phyloP scores from a whole-genome alignment of 2,113 vertebrate genomes.

The Takifugu flavidus region DNA sequence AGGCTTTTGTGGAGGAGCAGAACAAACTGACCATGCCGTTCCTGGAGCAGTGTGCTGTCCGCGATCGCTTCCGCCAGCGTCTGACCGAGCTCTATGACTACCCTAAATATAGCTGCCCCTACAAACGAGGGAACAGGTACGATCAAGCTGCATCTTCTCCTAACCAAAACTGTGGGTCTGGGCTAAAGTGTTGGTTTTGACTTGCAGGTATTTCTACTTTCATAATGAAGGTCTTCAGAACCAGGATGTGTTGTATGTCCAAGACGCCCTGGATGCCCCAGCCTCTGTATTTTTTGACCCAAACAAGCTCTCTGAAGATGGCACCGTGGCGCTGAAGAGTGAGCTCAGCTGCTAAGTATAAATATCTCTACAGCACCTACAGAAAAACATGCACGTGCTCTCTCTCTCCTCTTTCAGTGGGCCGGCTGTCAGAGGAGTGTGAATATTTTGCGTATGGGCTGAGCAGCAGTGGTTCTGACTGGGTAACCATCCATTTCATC shows the following conservation, averaged over 20 bases:
- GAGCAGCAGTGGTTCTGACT: constrained; percentile 76
- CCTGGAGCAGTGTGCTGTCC: constrained; percentile 69
- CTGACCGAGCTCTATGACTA: constrained; percentile 79
- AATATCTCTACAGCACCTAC: not conserved
- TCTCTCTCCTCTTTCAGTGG: constrained; percentile 54
- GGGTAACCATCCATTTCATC: constrained; percentile 73
- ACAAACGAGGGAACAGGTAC: constrained; percentile 72
- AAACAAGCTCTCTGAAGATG: constrained; percentile 74
- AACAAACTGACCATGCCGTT: constrained; percentile 76
- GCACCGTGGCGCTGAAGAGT: constrained; percentile 76
- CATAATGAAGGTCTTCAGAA: constrained; percentile 78
- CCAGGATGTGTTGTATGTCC: constrained; percentile 73
- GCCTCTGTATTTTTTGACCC: constrained; percentile 74
- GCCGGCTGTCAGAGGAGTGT: constrained; percentile 74
- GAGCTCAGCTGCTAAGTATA: not conserved
- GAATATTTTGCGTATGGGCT: constrained; percentile 76
- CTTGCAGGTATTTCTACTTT: constrained; percentile 75
- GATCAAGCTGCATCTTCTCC: not conserved
- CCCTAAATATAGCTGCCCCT: constrained; percentile 79
- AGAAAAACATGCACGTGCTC: not conserved
- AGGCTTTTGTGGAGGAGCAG: constrained; percentile 78
- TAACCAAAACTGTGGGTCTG: not conserved
- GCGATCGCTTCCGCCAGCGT: constrained; percentile 59
- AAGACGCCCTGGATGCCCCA: constrained; percentile 66
- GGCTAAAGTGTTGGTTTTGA: not conserved